Base-by-base conservation (phyloP, 2,797 vertebrate species). In the Myotis planiceps region DNA sequence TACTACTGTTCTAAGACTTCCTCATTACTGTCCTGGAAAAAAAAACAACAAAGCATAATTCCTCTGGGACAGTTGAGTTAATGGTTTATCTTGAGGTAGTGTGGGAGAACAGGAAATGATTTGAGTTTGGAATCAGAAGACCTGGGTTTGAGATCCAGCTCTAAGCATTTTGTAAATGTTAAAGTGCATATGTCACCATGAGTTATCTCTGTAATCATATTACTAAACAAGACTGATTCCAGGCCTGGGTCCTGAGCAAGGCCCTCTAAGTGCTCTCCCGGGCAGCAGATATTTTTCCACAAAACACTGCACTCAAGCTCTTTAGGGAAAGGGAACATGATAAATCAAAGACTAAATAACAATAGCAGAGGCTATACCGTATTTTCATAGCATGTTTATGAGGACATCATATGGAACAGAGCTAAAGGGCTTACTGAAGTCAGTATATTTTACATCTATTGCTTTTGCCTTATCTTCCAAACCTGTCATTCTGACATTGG, bases 321-420 rank as follows among this genome's bases (percentile, higher is more conserved):
- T 96, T 96, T 76, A 83, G 93, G 94, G 96, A 97, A 90, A 94
- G 9, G 37, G 13, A 97, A 84, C 42, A 45, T 39, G 90, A 97
- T 97, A 97, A 98, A 97, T 98, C 96, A 97, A 89, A 96, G 80
- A 94, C 96, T 97, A 96, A 98, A 96, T 96, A 97, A 96, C 90
- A 97, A 95, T 95, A 95, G 55, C 90, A 95, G 93, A 95, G 91
- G 76, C 94, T 92, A 85, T 25, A 9, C 60, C 9, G 1, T 98
- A 95, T 98, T 98, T 98, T 97, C 96, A 95, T 92, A 96, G 89
- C 96, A 92, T 97, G 92, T 96, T 98, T 97, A 97, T 98, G 91
- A 96, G 94, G 91, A 93, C 74, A 95, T 98, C 98, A 96, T 97
- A 97, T 96, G 97, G 97, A 97, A 97, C 32, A 23, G 53, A 98